Evolutionary conservation across 2,888 invertebrate species (phyloP).

Genomic region (Disparrhopalites patrizii): DNA sequence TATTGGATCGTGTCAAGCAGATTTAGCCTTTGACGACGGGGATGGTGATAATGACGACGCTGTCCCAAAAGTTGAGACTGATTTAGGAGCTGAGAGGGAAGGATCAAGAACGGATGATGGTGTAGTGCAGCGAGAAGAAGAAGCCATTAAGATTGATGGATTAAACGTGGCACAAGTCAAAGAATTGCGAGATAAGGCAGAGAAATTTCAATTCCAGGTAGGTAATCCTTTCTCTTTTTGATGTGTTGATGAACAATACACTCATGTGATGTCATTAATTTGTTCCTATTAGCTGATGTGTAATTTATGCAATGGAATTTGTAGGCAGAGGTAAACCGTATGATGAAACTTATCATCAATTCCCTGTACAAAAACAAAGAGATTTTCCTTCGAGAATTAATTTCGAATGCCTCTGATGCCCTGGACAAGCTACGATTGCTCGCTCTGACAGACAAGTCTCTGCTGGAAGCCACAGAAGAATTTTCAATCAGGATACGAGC

Average conservation of each 20-base stretch:
- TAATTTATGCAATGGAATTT: neutral
- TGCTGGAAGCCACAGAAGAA: slow-evolving; percentile 74
- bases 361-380: slow-evolving; percentile 98
- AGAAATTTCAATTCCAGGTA: slow-evolving; percentile 67
- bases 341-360: slow-evolving; percentile 99
- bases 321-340: slow-evolving; percentile 95
- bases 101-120: slow-evolving; percentile 92
- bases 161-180: slow-evolving; percentile 90
- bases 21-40: slow-evolving; percentile 15
- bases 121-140: slow-evolving; percentile 84
- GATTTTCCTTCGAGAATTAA: slow-evolving; percentile 95
- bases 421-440: slow-evolving; percentile 94
- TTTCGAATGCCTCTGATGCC: slow-evolving; percentile 98
- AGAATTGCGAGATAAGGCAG: slow-evolving; percentile 81
- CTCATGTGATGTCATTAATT: neutral
- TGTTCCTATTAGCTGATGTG: neutral
- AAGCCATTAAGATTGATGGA: slow-evolving; percentile 92
- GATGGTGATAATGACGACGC: slow-evolving; percentile 53
- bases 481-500: slow-evolving; percentile 80
- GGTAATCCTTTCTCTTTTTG: neutral
- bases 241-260: neutral
- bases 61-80: slow-evolving; percentile 65
- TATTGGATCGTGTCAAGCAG: slow-evolving; percentile 18
- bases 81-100: slow-evolving; percentile 80
- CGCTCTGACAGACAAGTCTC: slow-evolving; percentile 79